Base-by-base conservation (phyloP, 2,888 invertebrate genomes). In the Hydropsyche betteni region DNA sequence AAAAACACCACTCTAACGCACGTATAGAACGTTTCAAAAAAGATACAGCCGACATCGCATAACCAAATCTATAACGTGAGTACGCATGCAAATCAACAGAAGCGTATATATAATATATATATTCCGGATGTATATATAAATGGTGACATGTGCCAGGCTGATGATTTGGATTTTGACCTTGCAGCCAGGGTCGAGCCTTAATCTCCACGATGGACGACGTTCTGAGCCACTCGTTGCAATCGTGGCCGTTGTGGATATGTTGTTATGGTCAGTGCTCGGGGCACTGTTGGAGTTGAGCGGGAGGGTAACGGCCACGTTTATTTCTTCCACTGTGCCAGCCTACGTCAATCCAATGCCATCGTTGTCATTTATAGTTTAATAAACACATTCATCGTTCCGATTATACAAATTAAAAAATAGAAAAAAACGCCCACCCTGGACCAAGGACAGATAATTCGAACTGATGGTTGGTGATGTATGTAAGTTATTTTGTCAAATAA, bases 151-250 rank as follows among this genome's bases (percentile, higher is more conserved):
- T 53, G 72, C 55, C 72, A 38, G 72, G 72, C 33, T 72, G 72
- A 72, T 72, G 38, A 36, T 53, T 70, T 24, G 51, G 51, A 75
- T 68, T 44, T 52, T 82, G 90, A 95, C 95, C 94, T 96, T 96
- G 88, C 93, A 94, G 85, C 92, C 90, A 85, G 94, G 93, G 89
- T 96, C 95, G 86, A 95, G 92, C 85, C 93, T 91, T 83, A 96
- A 90, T 85, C 96, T 91, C 96, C 96, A 96, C 81, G 96, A 96
- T 58, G 96, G 96, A 83, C 96, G 92, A 81, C 95, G 91, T 86
- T 96, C 96, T 51, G 83, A 83, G 83, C 84, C 84, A 69, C 76
- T 76, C 84, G 83, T 84, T 81, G 88, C 86, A 82, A 88, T 87
- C 80, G 87, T 87, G 38, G 87, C 86, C 78, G 86, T 86, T 74